A percentile compares a stretch with the other conserved stretches of the same genome.
phyloP scores from a whole-genome alignment of 2,888 invertebrate species.

The Iselma pallidipennis region DNA sequence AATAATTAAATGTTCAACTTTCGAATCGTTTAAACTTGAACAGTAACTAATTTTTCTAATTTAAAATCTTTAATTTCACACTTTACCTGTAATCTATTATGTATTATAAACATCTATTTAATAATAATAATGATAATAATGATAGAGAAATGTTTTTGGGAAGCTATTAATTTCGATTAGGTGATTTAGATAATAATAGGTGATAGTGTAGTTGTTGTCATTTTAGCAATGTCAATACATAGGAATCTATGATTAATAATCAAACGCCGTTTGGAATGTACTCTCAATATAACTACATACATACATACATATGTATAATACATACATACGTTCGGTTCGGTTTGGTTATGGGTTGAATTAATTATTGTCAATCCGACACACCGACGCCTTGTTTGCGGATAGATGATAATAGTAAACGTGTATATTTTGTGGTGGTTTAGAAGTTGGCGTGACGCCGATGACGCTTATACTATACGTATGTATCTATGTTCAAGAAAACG shows the following conservation, averaged over 20 bases:
- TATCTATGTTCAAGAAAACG: not conserved
- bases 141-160: not conserved
- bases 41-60: too few species aligned
- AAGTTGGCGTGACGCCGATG: not conserved
- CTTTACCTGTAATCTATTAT: too few species aligned
- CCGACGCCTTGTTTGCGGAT: not conserved
- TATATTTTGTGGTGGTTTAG: not conserved
- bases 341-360: not conserved
- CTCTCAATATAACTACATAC: too few species aligned
- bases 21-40: too few species aligned
- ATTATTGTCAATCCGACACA: not conserved
- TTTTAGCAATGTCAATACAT: not conserved
- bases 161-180: not conserved
- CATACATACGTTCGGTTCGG: too few species aligned
- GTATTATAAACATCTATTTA: too few species aligned
- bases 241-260: not conserved
- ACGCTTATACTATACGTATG: not conserved
- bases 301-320: not conserved
- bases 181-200: not conserved
- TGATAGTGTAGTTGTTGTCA: not conserved
- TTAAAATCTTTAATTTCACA: too few species aligned
- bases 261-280: not conserved
- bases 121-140: not conserved
- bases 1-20: not conserved
- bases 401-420: not conserved